Evolutionary conservation across 2,113 vertebrate genomes (phyloP), one percentile per base, ranked within the genome.

Genomic region (Malurus cyaneus): DNA sequence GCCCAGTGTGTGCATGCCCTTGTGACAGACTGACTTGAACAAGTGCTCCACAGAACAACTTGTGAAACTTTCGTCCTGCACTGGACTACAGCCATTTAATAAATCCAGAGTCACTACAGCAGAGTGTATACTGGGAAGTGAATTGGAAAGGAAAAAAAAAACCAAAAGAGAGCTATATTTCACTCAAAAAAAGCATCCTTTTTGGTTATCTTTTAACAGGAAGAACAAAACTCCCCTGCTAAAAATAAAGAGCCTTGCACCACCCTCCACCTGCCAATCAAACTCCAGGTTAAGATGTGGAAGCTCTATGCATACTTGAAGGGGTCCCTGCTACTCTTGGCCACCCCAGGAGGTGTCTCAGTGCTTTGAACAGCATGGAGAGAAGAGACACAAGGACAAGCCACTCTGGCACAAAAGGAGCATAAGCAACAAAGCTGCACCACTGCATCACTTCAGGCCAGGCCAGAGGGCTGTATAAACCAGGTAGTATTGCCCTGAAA

Each of bases 281-380:
- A 76, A n/a, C 12, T 53, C 57, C 53, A 69, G 54, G 24, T 49
- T 76, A 86, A 72, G 46, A 56, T 29, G 15, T 15, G 12, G 47
- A 65, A 70, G 17, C 18, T 69, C 31, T 28, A 11, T 5, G 36
- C 0, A 0, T n/a, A 21, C 52, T 36, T 16, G 18, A 24, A 72
- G 39, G 80, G 15, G 31, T 65, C 32, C 42, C 53, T 82, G 83
- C 70, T 87, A 34, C 81, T 91, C 67, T 70, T 49, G 47, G 59
- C 7, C 10, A 54, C 44, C 23, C 67, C 80, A 66, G 80, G 29
- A 87, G 42, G 18, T 34, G 24, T 70, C 89, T 82, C 56, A 36
- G 31, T 3, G 10, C 69, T 87, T 5, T 8, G 44, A 84, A 74
- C 20, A 36, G 42, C 0, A 0, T 1, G 1, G 34, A 88, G 80